A percentile compares a stretch with the other conserved stretches of the same genome.
phyloP scores from a whole-genome alignment of 2,797 vertebrate species.

The Cynopterus sphinx region DNA sequence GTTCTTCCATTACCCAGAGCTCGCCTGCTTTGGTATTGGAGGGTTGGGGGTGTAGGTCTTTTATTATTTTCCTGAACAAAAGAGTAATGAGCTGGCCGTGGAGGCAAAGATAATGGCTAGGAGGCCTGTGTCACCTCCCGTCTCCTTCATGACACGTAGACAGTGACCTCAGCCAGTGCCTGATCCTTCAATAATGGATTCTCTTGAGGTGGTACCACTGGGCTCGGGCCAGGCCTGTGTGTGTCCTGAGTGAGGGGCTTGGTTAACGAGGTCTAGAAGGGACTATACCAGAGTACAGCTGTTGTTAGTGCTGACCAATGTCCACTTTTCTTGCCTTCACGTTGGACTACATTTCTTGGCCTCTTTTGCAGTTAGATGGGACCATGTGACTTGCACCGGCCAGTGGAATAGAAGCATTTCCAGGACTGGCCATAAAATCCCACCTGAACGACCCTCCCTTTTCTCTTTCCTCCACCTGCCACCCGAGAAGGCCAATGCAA shows the following conservation, averaged over 20 bases:
- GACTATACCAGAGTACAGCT: not conserved
- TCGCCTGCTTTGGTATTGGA: not conserved
- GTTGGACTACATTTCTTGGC: not conserved
- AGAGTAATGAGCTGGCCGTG: not conserved
- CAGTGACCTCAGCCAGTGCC: not conserved
- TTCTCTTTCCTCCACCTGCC: not conserved
- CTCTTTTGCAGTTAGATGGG: not conserved
- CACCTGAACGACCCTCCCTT: accelerated
- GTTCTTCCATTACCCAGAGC: not conserved
- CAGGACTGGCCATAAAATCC: not conserved
- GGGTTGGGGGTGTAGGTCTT: not conserved
- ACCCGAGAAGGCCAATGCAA: not conserved
- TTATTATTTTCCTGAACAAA: not conserved
- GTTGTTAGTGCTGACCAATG: not conserved
- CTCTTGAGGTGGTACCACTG: not conserved
- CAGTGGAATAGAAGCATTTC: not conserved
- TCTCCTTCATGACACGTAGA: not conserved
- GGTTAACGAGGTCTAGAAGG: not conserved
- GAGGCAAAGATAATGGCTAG: not conserved
- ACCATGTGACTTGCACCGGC: not conserved
- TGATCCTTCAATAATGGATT: not conserved
- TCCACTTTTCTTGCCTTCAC: not conserved
- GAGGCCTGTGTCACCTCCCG: not conserved
- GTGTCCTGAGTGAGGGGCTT: not conserved
- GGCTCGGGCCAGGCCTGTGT: not conserved